These are phyloP conservation scores for Gymnarchus niloticus DNA, from an alignment of 2,113 vertebrate species.

Conservation along the genomic window DNA sequence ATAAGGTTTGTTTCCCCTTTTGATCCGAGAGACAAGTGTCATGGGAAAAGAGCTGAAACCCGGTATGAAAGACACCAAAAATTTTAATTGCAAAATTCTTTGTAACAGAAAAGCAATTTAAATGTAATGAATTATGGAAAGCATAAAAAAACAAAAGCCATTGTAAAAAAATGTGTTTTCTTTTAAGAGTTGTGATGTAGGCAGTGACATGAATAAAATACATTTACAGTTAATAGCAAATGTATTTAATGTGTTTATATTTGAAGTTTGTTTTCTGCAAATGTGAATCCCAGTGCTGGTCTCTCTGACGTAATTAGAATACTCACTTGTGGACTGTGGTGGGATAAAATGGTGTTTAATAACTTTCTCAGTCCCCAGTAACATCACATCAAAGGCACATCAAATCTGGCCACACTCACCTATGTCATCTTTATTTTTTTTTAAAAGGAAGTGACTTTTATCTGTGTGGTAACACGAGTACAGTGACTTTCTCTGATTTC, in stretches of 20 bases:
- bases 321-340: conserved; percentile 60
- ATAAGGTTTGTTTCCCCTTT: background rate
- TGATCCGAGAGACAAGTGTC: background rate
- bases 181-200: background rate
- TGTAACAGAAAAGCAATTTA: background rate
- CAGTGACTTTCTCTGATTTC: conserved; percentile 50
- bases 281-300: conserved; percentile 34
- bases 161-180: too few species aligned
- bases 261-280: background rate
- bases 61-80: background rate
- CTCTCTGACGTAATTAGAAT: conserved; percentile 64
- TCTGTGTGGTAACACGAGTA: conserved; percentile 50
- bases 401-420: conserved; percentile 59
- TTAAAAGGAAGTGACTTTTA: conserved; percentile 36
- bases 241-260: background rate
- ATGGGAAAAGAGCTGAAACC: too few species aligned
- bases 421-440: conserved; percentile 23
- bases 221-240: background rate
- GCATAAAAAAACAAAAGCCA: too few species aligned
- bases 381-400: too few species aligned
- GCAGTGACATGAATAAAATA: background rate
- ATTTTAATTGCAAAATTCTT: background rate
- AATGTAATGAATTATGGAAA: background rate
- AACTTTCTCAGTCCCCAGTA: conserved; percentile 62
- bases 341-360: conserved; percentile 70